These are phyloP conservation scores for Pangasius macronema DNA, from an alignment of 2,797 vertebrate genomes.

Conservation along the genomic window DNA sequence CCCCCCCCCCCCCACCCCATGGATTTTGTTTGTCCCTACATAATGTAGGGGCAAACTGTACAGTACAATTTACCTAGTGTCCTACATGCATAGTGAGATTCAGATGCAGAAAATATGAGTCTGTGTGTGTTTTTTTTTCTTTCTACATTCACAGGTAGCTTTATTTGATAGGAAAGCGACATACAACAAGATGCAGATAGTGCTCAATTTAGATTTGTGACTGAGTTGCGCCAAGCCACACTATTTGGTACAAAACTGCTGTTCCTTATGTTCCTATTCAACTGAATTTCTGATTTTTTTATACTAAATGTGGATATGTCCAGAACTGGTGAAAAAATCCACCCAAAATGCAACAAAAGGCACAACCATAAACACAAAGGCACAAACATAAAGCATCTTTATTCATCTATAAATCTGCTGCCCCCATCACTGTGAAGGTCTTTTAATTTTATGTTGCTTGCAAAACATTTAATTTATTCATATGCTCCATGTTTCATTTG, in stretches of 20 bases:
- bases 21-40: no score
- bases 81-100: neutral
- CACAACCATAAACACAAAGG: no score
- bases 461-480: slow-evolving; percentile 71
- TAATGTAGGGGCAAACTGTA: neutral
- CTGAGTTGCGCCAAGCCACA: neutral
- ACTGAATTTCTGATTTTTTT: neutral
- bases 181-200: neutral
- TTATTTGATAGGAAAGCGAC: neutral
- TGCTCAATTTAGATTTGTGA: neutral
- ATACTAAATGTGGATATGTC: neutral
- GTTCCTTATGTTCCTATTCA: neutral
- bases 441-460: slow-evolving; percentile 70
- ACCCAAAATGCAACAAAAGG: neutral
- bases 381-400: neutral
- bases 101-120: neutral
- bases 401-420: slow-evolving; percentile 56
- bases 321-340: neutral
- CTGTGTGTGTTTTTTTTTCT: no score
- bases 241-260: neutral
- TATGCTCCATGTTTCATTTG: slow-evolving; percentile 67
- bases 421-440: slow-evolving; percentile 54
- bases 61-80: neutral
- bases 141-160: neutral
- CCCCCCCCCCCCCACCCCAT: no score